phyloP scores from a whole-genome alignment of 64 coral and sea anemone genomes.

The Cladopsammia gracilis region DNA sequence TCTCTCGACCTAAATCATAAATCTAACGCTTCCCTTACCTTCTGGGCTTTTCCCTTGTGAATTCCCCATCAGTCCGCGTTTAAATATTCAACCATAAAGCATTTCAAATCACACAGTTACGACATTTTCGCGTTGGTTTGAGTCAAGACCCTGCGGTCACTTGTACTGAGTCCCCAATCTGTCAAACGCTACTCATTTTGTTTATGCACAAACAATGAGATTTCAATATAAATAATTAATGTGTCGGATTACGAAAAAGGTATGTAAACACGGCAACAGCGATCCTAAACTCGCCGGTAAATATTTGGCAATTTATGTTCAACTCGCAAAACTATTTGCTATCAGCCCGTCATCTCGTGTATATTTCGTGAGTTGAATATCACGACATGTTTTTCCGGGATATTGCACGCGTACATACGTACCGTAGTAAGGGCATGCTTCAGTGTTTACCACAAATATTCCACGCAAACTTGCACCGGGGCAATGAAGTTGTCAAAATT shows the following conservation, averaged over 20 bases:
- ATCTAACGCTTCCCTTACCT: conserved; percentile 26
- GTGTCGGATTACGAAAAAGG: conserved; percentile 23
- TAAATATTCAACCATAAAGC: not conserved
- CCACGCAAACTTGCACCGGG: conserved; percentile 32
- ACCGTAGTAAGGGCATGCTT: not conserved
- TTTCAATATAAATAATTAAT: conserved; percentile 54
- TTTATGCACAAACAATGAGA: conserved; percentile 31
- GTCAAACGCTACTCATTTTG: conserved; percentile 51
- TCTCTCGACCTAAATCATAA: conserved; percentile 16
- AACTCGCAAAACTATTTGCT: not conserved
- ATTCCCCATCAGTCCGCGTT: conserved; percentile 3
- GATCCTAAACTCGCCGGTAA: not conserved
- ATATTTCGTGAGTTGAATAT: conserved; percentile 6
- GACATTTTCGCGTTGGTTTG: not conserved
- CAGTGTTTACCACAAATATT: conserved; percentile 23
- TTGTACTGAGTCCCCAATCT: conserved; percentile 43
- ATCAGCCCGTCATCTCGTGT: not conserved
- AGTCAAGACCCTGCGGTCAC: not conserved
- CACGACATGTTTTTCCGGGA: not conserved
- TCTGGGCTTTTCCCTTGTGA: conserved; percentile 40
- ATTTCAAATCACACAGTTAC: not conserved
- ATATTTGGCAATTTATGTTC: not conserved
- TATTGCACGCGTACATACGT: not conserved
- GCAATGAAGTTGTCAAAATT: conserved; percentile 10
- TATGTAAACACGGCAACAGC: conserved; percentile 18